Evolutionary conservation across 2,888 invertebrate genomes (phyloP), one percentile per base, ranked within the genome.

Genomic region (Ethmia dodecea): DNA sequence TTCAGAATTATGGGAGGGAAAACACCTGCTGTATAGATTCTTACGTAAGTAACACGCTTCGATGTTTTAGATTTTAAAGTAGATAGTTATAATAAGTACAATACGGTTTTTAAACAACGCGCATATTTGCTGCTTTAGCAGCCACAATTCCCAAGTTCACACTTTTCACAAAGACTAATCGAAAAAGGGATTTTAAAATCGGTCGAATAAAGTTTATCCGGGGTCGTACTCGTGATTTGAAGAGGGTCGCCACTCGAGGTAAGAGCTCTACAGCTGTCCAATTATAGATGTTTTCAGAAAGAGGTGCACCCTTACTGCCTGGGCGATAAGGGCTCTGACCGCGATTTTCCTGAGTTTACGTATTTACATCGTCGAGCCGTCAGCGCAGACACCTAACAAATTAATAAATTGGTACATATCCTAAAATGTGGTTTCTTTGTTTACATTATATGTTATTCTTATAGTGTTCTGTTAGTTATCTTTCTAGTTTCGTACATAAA

Each of bases 171-270:
- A 26, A 31, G 25, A 20, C 26, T n/a, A n/a, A 8, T 12, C 22
- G 8, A 10, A 37, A 42, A 41, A 38, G 30, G 34, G 45, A 48
- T 59, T 55, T 52, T 44, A 55, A 64, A 68, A 67, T 68, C 52
- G 60, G 56, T 52, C 55, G 35, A 50, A 54, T 54, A 56, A 59
- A 61, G 61, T 64, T 60, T 58, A 62, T 59, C 57, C 53, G 58
- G 67, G 58, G 56, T 54, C 55, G 50, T 61, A 60, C 70, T 70
- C 47, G 49, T 59, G 56, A 52, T 58, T 47, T 65, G 68, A 75
- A 78, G 74, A 78, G 79, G 80, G 81, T 81, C 73, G 58, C 61
- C 65, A 52, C 79, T 81, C 56, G 57, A 60, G 51, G 38, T 47
- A 62, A 75, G 73, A 53, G 61, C 68, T 50, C 70, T 71, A 66